Base-by-base conservation (phyloP, 1,140 invertebrate genomes). In the Ganaspis sp. region DNA sequence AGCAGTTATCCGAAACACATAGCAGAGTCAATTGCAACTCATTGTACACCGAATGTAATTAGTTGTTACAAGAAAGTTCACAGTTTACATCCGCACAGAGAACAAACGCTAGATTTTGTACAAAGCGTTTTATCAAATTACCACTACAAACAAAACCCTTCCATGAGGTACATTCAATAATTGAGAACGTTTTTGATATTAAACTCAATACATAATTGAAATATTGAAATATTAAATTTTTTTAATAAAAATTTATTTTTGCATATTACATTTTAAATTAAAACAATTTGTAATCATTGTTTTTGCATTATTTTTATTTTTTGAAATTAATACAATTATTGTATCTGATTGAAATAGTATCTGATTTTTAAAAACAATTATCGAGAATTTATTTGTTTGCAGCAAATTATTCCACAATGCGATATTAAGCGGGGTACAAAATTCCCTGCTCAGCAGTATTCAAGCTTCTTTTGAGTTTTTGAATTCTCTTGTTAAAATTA, bases 81-180 rank as follows among this genome's bases (percentile, higher is more conserved):
- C 34, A 86, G 89, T n/a, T 74, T 81, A 45, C 89, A 91, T 84
- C 87, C 88, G 0, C 88, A 89, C 49, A 90, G 83, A 80, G 74
- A 85, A 69, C 84, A 90, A 17, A 86, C 88, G 2, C 72, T 85
- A 11, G 86, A 90, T 34, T 80, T 91, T 26, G 75, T 91, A 11
- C 79, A 64, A 70, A 79, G 79, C 49, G 73, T 90, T 54, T 76
- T 82, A n/a, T 45, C 34, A 40, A 91, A 83, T 82, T 6, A 64
- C 26, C 81, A 90, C 69, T 91, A 87, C 38, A 79, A 75, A 19
- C 80, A 86, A 40, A 81, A 82, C 73, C 19, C 37, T 42, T 19
- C 21, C 5, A 81, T 88, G 9, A 88, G 80, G 89, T 89, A 79
- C 72, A 72, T 70, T 73, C 15, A 64, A 75, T 40, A 45, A 53